phyloP scores from a whole-genome alignment of 2,797 vertebrate genomes.

The Manis pentadactyla region DNA sequence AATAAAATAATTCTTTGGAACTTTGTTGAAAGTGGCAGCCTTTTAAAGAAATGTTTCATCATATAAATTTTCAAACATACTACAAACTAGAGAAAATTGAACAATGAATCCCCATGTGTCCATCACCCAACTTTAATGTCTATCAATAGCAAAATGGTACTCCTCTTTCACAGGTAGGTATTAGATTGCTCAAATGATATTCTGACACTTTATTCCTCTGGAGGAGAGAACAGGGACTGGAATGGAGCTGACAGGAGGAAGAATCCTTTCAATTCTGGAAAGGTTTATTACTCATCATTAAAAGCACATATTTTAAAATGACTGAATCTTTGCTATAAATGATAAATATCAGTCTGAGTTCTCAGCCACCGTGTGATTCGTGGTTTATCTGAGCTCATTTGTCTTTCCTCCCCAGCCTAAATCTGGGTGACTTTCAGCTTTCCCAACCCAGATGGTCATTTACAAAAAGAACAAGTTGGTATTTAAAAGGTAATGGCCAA shows the following conservation, averaged over 20 bases:
- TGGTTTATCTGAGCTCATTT: slow-evolving; percentile 24
- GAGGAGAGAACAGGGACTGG: neutral
- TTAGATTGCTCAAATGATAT: neutral
- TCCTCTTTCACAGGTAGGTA: neutral
- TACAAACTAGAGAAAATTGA: neutral
- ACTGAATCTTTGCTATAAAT: neutral
- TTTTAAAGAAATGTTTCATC: slow-evolving; percentile 20
- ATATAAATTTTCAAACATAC: neutral
- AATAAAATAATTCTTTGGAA: neutral
- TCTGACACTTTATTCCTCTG: neutral
- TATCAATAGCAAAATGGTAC: neutral
- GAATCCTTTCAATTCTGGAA: neutral
- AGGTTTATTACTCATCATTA: neutral
- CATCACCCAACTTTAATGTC: neutral
- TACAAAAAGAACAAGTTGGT: slow-evolving; percentile 30
- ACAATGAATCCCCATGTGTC: neutral
- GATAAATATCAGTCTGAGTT: slow-evolving; percentile 11
- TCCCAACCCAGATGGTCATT: slow-evolving; percentile 8
- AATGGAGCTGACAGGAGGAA: neutral
- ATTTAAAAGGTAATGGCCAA: neutral
- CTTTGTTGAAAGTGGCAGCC: neutral
- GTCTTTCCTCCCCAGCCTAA: slow-evolving; percentile 7
- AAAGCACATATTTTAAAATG: neutral
- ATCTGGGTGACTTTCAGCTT: slow-evolving; percentile 56
- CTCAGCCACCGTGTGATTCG: neutral